Conservation (phyloP, 1,140 invertebrate genomes). For the Monochamus saltuarius region DNA sequence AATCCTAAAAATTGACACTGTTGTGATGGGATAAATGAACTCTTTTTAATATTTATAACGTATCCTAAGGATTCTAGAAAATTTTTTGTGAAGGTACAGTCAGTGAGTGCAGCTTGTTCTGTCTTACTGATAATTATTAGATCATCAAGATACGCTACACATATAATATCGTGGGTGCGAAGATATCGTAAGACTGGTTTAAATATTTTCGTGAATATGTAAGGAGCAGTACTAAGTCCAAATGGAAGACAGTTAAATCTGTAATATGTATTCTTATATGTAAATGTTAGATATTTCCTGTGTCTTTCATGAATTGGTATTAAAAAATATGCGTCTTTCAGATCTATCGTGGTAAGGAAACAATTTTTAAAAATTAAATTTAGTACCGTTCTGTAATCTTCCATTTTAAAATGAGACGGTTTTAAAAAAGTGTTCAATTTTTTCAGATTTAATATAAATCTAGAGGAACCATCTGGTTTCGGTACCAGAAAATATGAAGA, state of each 20-base stretch:
- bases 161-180: conserved; percentile 10
- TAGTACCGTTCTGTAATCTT: conserved; percentile 15
- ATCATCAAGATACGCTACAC: conserved; percentile 28
- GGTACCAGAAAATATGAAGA: conserved; percentile 37
- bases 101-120: not conserved
- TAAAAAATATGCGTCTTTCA: conserved; percentile 43
- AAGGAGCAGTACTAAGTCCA: conserved; percentile 26
- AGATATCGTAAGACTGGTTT: conserved; percentile 22
- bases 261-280: conserved; percentile 31
- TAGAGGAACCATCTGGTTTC: conserved; percentile 36
- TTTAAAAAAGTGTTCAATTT: conserved; percentile 39
- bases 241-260: conserved; percentile 35
- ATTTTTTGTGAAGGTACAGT: conserved; percentile 9
- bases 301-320: conserved; percentile 13
- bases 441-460: conserved; percentile 45
- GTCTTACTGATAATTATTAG: conserved; percentile 17
- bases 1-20: conserved; percentile 24
- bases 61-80: conserved; percentile 17
- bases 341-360: conserved; percentile 38
- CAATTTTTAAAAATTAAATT: conserved; percentile 27
- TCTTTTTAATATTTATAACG: conserved; percentile 22
- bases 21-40: conserved; percentile 16
- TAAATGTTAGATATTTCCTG: conserved; percentile 35
- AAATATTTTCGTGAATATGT: conserved; percentile 34
- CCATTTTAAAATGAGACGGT: conserved; percentile 34